Base-by-base conservation (phyloP, 23 tunicate species). In the Botrylloides violaceus region DNA sequence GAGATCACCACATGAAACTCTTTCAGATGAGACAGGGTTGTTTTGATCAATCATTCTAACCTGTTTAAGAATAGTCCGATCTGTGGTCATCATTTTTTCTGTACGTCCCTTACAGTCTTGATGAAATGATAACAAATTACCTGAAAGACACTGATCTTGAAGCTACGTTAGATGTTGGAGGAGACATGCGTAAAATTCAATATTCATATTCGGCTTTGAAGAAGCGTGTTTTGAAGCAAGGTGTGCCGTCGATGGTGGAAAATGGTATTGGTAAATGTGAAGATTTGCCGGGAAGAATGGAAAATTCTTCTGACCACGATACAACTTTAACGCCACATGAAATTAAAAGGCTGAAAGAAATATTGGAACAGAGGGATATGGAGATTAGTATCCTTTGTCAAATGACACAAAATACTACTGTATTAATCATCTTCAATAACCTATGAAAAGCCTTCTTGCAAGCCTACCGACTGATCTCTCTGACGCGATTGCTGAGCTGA, bases 171-270 rank as follows among this genome's bases (percentile, higher is more conserved):
- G 87, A 93, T 34, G 94, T 81, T 28, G 98, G 93, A 19, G 94
- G 95, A 26, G 98, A 93, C 74, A 86, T 86, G 88, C 58, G 98
- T 39, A 93, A 93, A 38, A 81, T 93, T 29, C 92, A 93, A 68
- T 81, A 93, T 73, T 80, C 83, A 61, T 85, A 80, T 50, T 43
- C 58, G 15, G 64, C 31, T 36, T 78, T 92, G 19, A 86, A 93
- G 53, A 70, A 79, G 59, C 30, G 55, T 20, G 63, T 58, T 1
- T 65, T 1, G 50, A 56, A 37, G 43, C 47, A 71, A 6, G 2
- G 22, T 5, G 49, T 58, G 47, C 66, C 15, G 6, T 36, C 57
- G 6, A 29, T 31, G 31, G 66, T 32, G 20, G 25, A 31, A 31
- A 36, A 48, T 26, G 43, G 23, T 33, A 62, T 20, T 2, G 58